Base-by-base conservation (phyloP, 2,113 vertebrate genomes). In the Ciconia boyciana region DNA sequence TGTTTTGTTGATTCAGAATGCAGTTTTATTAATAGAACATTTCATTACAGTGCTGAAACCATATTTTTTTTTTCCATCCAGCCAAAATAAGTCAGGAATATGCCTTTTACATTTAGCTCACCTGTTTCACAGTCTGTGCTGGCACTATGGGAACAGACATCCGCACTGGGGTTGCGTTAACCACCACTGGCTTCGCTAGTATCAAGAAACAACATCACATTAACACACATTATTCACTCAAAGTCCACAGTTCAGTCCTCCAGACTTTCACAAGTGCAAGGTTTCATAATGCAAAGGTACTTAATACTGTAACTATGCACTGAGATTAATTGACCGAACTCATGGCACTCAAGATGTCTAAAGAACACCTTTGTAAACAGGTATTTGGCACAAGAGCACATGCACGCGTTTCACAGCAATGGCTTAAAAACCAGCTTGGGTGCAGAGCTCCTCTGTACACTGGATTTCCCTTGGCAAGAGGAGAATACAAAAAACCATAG, bases 131-230 rank as follows among this genome's bases (percentile, higher is more conserved):
- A 74, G 98, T 97, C 98, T 99, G 99, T 39, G 99, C 99, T 58
- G 98, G 98, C 69, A 99, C 98, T 28, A 99, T 99, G 15, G 99
- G 99, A 83, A 99, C 99, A 16, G 99, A 99, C 99, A 99, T 99
- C 96, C 99, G 98, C 69, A 99, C 99, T 0, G 99, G 98, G 25
- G 98, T 98, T 1, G 99, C 96, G 3, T 99, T 98, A 77, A 99
- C 99, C 92, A 99, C 98, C 97, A 99, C 98, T 0, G 99, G 98
- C 93, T 99, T 99, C 1, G 99, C 99, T 99, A 61, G 71, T 68
- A 71, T n/a, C 70, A 87, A 80, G 51, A 93, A 89, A 93, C 31
- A 76, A 81, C 41, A 72, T 43, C 25, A 44, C 8, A 52, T 49
- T 28, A 83, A 74, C 19, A 84, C 25, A 44, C 3, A 0, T 61